Evolutionary conservation across 2,888 invertebrate genomes (phyloP).

Genomic region (Automeris io): DNA sequence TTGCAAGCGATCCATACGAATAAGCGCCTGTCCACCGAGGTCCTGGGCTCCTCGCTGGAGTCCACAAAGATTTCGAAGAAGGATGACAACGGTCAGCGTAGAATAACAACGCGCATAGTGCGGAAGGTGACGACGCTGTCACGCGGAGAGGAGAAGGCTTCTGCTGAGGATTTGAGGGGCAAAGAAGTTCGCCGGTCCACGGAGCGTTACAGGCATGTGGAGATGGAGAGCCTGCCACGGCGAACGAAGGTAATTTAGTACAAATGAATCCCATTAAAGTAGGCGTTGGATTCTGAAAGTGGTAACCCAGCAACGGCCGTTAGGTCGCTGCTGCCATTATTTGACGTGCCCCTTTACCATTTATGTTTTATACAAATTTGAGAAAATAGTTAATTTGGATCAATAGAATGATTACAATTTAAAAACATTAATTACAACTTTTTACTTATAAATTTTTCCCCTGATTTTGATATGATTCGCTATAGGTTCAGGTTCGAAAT

Average conservation of each 20-base stretch:
- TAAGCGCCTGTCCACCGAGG: constrained; percentile 89
- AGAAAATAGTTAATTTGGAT: too few relatives aligned
- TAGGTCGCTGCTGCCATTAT: too few relatives aligned
- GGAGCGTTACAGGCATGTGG: constrained; percentile 76
- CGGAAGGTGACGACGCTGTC: constrained; percentile 92
- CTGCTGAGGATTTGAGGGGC: constrained; percentile 81
- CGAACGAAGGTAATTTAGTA: constrained; percentile 82
- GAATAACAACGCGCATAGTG: constrained; percentile 91
- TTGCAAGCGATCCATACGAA: constrained; percentile 89
- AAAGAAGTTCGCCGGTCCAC: constrained; percentile 76
- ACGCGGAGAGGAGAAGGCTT: constrained; percentile 88
- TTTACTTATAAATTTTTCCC: too few relatives aligned
- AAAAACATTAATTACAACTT: too few relatives aligned
- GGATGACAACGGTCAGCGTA: constrained; percentile 85
- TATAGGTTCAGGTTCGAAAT: too few relatives aligned
- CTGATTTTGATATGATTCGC: too few relatives aligned
- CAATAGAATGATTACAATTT: too few relatives aligned
- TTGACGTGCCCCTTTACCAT: too few relatives aligned
- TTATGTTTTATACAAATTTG: too few relatives aligned
- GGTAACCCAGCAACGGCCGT: too few relatives aligned
- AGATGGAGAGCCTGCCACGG: constrained; percentile 80
- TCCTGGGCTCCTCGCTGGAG: constrained; percentile 89
- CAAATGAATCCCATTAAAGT: too few relatives aligned
- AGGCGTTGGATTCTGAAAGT: too few relatives aligned
- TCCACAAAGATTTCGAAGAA: constrained; percentile 89